Conservation (phyloP, 2,113 vertebrate genomes). For the Nerophis ophidion region DNA sequence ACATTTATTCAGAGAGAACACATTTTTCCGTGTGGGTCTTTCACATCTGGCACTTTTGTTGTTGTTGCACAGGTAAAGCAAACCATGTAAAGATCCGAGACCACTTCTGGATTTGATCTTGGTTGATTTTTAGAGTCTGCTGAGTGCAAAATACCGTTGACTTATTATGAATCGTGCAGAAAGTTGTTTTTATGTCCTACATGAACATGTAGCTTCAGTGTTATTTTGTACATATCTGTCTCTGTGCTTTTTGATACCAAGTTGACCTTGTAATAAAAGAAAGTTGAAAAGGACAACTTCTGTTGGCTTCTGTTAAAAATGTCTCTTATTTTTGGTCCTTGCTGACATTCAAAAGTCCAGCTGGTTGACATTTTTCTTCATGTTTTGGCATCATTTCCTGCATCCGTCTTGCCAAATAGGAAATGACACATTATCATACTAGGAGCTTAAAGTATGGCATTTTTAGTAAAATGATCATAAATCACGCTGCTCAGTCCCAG, state of each 20-base stretch:
- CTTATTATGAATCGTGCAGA: no score
- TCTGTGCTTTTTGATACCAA: neutral
- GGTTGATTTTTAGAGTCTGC: neutral
- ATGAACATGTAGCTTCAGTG: neutral
- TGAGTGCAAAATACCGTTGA: no score
- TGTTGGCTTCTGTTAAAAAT: neutral
- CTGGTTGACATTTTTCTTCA: constrained; percentile 32
- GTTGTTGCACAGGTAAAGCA: neutral
- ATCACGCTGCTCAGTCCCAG: no score
- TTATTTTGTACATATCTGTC: neutral
- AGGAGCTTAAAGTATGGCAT: no score
- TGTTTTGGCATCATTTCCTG: constrained; percentile 9
- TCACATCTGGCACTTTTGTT: neutral
- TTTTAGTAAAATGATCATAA: no score
- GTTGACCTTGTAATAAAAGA: constrained; percentile 29
- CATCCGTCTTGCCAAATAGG: no score
- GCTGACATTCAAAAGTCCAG: constrained; percentile 7
- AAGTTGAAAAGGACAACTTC: neutral
- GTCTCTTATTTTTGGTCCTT: neutral
- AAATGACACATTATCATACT: no score
- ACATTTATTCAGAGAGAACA: no score
- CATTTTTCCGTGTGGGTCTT: no score
- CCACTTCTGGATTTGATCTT: neutral
- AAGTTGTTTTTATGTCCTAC: neutral
- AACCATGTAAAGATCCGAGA: neutral